Evolutionary conservation across 2,797 vertebrate genomes (phyloP).

Genomic region (Myotis pilosus): DNA sequence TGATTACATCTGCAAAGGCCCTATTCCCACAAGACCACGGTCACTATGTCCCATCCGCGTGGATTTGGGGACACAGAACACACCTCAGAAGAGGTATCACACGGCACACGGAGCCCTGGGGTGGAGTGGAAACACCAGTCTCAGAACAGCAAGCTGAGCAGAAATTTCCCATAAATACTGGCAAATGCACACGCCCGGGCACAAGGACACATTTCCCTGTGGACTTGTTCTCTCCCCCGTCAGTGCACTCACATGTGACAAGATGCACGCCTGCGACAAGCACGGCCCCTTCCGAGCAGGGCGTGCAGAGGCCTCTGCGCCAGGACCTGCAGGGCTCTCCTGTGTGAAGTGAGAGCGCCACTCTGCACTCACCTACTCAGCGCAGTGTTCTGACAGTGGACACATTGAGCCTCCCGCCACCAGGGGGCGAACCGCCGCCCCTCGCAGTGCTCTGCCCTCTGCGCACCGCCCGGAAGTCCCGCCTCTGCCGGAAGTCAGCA

Average conservation of each 20-base stretch:
- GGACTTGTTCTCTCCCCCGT: too few relatives aligned
- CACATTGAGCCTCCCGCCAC: neutral
- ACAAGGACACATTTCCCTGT: too few relatives aligned
- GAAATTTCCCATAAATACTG: rapidly evolving
- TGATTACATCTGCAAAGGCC: neutral
- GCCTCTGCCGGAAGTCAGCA: too few relatives aligned
- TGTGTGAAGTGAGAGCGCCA: too few relatives aligned
- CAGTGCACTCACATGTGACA: neutral
- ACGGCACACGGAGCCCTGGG: neutral
- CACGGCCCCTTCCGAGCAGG: too few relatives aligned
- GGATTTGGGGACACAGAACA: neutral
- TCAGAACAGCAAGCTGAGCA: neutral
- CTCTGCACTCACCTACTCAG: too few relatives aligned
- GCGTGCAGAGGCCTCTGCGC: too few relatives aligned
- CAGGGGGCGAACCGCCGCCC: conserved; percentile 48
- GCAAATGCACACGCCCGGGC: too few relatives aligned
- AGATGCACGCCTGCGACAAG: neutral
- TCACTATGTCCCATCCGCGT: neutral
- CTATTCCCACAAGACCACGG: neutral
- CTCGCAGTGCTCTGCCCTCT: too few relatives aligned
- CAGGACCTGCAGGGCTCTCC: too few relatives aligned
- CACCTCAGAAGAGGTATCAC: neutral
- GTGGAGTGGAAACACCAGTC: neutral
- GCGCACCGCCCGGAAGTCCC: too few relatives aligned
- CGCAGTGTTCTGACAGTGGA: rapidly evolving